Evolutionary conservation across 1,140 invertebrate genomes (phyloP), one percentile per base, ranked within the genome.

Genomic region (Zaprionus ornatus): DNA sequence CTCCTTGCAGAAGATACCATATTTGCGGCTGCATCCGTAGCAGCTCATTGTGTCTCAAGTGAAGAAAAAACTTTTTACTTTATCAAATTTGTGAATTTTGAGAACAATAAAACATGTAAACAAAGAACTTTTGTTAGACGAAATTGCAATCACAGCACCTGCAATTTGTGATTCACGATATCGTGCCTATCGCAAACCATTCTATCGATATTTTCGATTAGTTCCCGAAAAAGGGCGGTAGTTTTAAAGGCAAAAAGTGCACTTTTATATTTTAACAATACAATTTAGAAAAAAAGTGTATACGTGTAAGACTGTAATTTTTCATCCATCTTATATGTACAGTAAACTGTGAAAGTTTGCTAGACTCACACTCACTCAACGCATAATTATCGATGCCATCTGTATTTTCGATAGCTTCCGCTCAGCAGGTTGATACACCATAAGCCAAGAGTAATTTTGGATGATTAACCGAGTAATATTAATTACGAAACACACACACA

Each of bases 1-100:
- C 84, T 94, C 93, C 67, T 94, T 94, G 74, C 93, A 92, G 77
- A 94, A 94, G 67, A 94, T 86, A 60, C 93, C 93, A 81, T 93
- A 94, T 72, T 93, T 93, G 27, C 92, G 93, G 63, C 86, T 92
- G 78, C 93, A 94, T 15, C 93, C 92, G 81, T 92, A 93, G 71
- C 93, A 94, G 74, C 93, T 93, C 93, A 94, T 94, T 45, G 0
- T 62, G 19, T 71, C 27, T 17, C 3, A 27, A 50, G 6, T 13
- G 15, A 19, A 25, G 2, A 17, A 13, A 29, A 19, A 19, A 21
- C 23, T 65, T 27, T 40, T 10, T 4, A 40, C 54, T 62, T 42
- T 50, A 21, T 19, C 19, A 50, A 50, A 19, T 13, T 12, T 21
- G 13, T 17, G 25, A 45, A 23, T 64, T 59, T 29, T 12, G 15